A percentile compares a stretch with the other conserved stretches of the same genome.
phyloP scores from a whole-genome alignment of 2,113 vertebrate species.

The Chelonoidis abingdonii region DNA sequence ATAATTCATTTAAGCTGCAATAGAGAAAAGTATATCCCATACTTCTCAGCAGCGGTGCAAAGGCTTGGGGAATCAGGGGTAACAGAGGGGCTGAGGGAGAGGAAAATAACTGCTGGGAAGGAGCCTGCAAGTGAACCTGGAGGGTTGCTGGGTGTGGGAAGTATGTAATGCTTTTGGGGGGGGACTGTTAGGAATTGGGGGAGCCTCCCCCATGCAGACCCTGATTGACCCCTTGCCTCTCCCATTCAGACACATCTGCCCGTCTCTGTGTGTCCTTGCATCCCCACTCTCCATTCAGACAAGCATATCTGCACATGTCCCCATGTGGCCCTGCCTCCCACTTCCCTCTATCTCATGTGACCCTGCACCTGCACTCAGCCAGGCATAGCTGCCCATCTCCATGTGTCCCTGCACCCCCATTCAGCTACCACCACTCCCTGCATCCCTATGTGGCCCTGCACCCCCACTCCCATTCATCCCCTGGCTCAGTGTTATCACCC shows the following conservation, averaged over 20 bases:
- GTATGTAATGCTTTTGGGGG: not conserved
- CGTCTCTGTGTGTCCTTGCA: not conserved
- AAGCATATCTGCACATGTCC: not conserved
- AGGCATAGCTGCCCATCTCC: too few relatives aligned
- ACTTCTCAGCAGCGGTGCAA: not conserved
- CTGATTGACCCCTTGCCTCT: not conserved
- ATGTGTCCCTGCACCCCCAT: not conserved
- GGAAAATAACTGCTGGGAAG: not conserved
- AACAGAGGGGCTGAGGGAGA: not conserved
- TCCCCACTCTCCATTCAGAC: not conserved
- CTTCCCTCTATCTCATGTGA: not conserved
- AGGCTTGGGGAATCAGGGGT: not conserved
- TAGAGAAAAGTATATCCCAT: not conserved
- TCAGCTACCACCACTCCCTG: too few relatives aligned
- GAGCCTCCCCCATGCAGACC: not conserved
- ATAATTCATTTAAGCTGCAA: not conserved
- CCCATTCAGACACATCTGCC: not conserved
- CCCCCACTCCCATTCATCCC: not conserved
- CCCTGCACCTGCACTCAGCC: too few relatives aligned
- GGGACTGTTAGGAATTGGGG: not conserved
- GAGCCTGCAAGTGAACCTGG: not conserved
- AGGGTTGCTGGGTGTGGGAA: not conserved
- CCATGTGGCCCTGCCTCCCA: not conserved
- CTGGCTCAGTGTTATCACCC: not conserved
- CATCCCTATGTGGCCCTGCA: not conserved